phyloP scores from a whole-genome alignment of 1,140 invertebrate genomes.

The Drosophila paulistorum region DNA sequence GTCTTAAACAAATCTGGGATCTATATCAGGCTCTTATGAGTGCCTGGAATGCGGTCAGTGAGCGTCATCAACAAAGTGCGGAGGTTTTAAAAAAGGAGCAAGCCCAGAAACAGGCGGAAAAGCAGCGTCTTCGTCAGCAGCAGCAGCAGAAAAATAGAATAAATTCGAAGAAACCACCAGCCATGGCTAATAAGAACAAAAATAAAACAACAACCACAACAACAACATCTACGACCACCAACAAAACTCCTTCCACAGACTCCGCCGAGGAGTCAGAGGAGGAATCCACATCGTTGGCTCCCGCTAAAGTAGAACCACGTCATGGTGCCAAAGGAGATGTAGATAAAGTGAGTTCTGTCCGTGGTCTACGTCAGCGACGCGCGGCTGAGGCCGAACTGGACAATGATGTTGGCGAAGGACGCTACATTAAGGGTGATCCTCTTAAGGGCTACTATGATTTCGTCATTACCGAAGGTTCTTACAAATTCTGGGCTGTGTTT shows the following conservation, averaged over 20 bases:
- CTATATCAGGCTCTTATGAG: constrained; percentile 68
- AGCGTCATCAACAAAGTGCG: constrained; percentile 62
- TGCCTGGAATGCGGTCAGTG: constrained; percentile 64
- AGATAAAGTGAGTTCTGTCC: constrained; percentile 34
- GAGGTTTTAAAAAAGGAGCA: constrained; percentile 60
- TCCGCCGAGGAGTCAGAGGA: constrained; percentile 38
- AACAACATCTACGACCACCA: constrained; percentile 28
- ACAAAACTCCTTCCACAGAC: constrained; percentile 27
- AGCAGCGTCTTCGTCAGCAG: constrained; percentile 53
- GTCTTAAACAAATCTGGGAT: constrained; percentile 76
- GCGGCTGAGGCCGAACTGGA: constrained; percentile 29
- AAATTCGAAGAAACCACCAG: constrained; percentile 72
- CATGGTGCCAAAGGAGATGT: constrained; percentile 38
- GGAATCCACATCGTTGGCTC: neutral
- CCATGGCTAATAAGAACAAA: constrained; percentile 56
- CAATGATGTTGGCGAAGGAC: constrained; percentile 69
- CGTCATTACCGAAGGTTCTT: constrained; percentile 92
- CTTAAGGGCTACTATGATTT: constrained; percentile 92
- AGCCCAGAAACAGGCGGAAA: constrained; percentile 51
- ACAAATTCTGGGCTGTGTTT: constrained; percentile 94
- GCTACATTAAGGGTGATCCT: constrained; percentile 85
- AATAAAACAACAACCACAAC: constrained; percentile 42
- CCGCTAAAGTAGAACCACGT: constrained; percentile 32
- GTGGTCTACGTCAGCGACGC: constrained; percentile 61
- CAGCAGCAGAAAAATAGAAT: constrained; percentile 59